Base-by-base conservation (phyloP, 2,797 vertebrate genomes). In the Orientallactaga sibirica region DNA sequence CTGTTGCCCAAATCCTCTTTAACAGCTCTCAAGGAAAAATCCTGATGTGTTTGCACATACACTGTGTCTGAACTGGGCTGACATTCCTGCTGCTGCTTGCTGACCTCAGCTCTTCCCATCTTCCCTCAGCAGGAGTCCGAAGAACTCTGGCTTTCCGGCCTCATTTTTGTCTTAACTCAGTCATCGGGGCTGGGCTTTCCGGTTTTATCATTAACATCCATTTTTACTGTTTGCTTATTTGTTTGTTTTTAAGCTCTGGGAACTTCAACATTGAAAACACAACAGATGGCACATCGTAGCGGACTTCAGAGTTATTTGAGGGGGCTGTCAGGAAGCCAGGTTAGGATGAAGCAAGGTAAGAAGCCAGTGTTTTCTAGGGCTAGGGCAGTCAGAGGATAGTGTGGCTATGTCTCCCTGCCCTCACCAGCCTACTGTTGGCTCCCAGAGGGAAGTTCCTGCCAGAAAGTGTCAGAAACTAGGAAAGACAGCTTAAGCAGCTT, bases 301-400 rank as follows among this genome's bases (percentile, higher is more conserved):
- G 79, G 66, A 37, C 58, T 79, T 73, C 8, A 48, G 55, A 41
- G 67, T 70, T 79, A 84, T 61, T 43, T 67, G 24, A 58, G 67
- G 41, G n/a, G 15, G 10, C 73, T 41, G 10, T 83, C 75, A 93
- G 85, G 76, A 93, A 95, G 86, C 90, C 92, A 82, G 33, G 22
- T 94, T n/a, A 86, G 86, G 79, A 74, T 78, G 93, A 75, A 85
- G 64, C 20, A 41, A 84, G 78, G 92, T 15, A 77, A 82, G 80
- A 91, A 95, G 55, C 22, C 58, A 71, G 33, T 43, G 73, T 66
- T 71, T 61, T 67, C 88, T 66, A 85, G 74, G 64, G 83, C 29
- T 43, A 14, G 27, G 67, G 64, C 55, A 71, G 19, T 62, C 37
- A 64, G 43, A 48, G 68, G n/a, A 67, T 19, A 14, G 58, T 83